Evolutionary conservation across 2,797 vertebrate species (phyloP), one percentile per base, ranked within the genome.

Genomic region (Monodelphis domestica): DNA sequence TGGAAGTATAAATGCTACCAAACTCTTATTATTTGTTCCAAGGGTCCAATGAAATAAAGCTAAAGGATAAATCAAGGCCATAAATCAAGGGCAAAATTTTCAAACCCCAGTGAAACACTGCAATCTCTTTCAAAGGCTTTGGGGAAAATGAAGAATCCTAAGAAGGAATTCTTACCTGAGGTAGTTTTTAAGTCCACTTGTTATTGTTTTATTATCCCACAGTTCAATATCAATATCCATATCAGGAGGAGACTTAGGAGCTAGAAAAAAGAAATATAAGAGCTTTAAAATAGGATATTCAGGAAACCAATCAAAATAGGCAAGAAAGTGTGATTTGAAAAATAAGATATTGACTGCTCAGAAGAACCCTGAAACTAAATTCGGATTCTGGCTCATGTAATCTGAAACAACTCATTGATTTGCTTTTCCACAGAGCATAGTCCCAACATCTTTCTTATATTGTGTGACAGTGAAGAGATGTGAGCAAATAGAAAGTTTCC

Each of bases 191-290:
- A 99, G 98, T 91, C 99, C 99, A 0, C 99, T 99, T 91, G 99
- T 99, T 97, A 99, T 99, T 2, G 99, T 99, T 98, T 99, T 99
- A 97, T 99, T 99, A 98, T 99, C 99, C 99, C 99, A 99, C 57
- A 99, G 98, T 95, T 99, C 99, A 89, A 99, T 98, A 97, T 99
- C 99, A 97, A 99, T 98, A 97, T 99, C 99, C 98, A 99, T 98
- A 97, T 99, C 99, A 95, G 99, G 99, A 93, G 99, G 98, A 33
- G 99, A 99, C 97, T 99, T 99, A 70, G 99, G 98, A 55, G 99
- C 99, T 99, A 93, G 70, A 90, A 97, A 57, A 97, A 94, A 96
- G 90, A 91, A 53, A 97, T 97, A 93, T 91, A 93, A 30, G 56
- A 95, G 90, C 91, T 57, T 96, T 97, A 95, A 21, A 94, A 28